Percentiles rank a stretch among this genome's conserved stretches.
These are phyloP conservation scores for Crocuta crocuta DNA, from an alignment of 2,113 vertebrate genomes.

Conservation along the genomic window DNA sequence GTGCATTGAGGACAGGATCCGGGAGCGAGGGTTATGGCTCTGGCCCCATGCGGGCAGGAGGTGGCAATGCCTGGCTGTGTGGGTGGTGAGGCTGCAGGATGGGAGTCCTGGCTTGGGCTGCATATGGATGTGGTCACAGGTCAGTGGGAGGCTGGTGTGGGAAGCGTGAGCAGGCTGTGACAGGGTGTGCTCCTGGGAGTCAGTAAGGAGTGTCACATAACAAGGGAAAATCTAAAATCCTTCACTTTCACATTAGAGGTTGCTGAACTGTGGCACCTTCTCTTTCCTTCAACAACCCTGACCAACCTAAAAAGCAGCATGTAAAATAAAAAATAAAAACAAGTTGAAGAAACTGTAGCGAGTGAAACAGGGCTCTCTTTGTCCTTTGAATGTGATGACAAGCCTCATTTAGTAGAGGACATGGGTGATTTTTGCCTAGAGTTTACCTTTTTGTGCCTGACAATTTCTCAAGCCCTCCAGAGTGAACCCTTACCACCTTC, in stretches of 20 bases:
- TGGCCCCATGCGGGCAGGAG: accelerated
- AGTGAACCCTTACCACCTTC: neutral
- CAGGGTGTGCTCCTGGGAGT: neutral
- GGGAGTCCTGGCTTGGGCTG: neutral
- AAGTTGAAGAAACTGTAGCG: constrained; percentile 22
- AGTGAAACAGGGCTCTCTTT: constrained; percentile 49
- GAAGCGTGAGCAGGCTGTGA: neutral
- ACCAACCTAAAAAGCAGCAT: constrained; percentile 56
- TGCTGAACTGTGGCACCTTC: constrained; percentile 73
- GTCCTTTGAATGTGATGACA: constrained; percentile 52
- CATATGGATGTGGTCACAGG: constrained; percentile 43
- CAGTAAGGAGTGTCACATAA: constrained; percentile 21
- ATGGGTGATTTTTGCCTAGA: constrained; percentile 41
- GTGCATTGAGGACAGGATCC: neutral
- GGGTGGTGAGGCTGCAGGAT: neutral
- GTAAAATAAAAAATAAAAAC: neutral
- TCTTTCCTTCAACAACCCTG: constrained; percentile 54
- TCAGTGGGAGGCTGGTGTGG: neutral
- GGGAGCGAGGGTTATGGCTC: neutral
- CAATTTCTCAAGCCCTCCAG: neutral
- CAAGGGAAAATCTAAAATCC: constrained; percentile 41
- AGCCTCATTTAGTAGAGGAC: constrained; percentile 65
- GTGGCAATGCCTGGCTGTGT: accelerated
- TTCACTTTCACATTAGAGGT: constrained; percentile 75
- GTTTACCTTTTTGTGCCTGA: constrained; percentile 57